These are phyloP conservation scores for Beroe forskalii DNA, from an alignment of 37 sponge, comb jelly and placozoan genomes.

Conservation along the genomic window DNA sequence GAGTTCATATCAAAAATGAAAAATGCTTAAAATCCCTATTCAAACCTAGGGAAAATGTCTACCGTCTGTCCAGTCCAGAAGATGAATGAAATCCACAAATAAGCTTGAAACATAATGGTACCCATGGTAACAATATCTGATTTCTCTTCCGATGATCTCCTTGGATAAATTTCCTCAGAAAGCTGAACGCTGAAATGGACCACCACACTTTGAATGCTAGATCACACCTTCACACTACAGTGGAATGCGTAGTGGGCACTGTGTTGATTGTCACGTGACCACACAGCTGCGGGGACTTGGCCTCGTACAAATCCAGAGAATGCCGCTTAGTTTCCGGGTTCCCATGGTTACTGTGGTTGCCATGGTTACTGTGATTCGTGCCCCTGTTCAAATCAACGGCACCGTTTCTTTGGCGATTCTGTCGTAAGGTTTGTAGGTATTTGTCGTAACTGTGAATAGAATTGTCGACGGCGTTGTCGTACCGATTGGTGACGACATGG, in stretches of 20 bases:
- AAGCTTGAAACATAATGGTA: no score
- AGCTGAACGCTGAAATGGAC: no score
- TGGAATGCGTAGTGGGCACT: not conserved
- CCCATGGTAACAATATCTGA: no score
- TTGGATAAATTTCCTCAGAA: no score
- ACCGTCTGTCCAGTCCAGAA: no score
- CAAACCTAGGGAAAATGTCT: no score
- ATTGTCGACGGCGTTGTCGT: slow-evolving; percentile 24
- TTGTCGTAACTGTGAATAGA: slow-evolving; percentile 7
- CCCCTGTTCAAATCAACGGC: not conserved
- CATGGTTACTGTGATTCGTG: not conserved
- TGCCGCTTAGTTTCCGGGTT: not conserved
- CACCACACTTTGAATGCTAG: no score
- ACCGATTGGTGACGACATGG: not conserved
- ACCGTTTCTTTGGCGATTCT: slow-evolving; percentile 9
- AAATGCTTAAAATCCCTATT: no score
- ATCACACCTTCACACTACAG: not conserved
- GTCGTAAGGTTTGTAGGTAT: slow-evolving; percentile 20
- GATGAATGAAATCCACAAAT: no score
- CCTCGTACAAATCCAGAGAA: not conserved
- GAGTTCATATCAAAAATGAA: no score
- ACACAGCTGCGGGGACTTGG: not conserved
- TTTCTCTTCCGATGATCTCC: no score
- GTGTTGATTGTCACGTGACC: not conserved
- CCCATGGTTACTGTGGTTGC: not conserved